These are phyloP conservation scores for Apoda limacodes DNA, from an alignment of 2,888 invertebrate genomes.

Conservation along the genomic window DNA sequence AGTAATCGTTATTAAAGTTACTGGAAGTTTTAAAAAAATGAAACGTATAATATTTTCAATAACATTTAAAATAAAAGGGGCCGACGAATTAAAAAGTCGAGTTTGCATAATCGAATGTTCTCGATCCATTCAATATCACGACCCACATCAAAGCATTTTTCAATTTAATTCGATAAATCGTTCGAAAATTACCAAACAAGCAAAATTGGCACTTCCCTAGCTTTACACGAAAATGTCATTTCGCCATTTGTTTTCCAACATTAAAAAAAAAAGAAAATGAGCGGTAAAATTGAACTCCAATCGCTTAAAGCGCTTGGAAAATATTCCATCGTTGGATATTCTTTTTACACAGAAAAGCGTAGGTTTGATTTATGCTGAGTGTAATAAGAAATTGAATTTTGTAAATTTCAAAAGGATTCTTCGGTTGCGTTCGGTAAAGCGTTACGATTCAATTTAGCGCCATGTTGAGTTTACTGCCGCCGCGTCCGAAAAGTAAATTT, in stretches of 20 bases:
- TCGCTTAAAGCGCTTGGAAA: neutral
- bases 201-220: constrained; percentile 40
- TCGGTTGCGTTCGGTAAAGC: constrained; percentile 38
- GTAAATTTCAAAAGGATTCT: constrained; percentile 40
- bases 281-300: neutral
- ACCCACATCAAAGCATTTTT: constrained; percentile 52
- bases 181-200: constrained; percentile 48
- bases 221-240: constrained; percentile 45
- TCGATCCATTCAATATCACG: constrained; percentile 40
- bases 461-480: constrained; percentile 30
- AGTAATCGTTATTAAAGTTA: too few relatives aligned
- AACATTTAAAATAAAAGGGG: constrained; percentile 36
- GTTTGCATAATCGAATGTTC: constrained; percentile 52
- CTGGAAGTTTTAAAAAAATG: too few relatives aligned
- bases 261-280: constrained; percentile 8
- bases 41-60: too few relatives aligned
- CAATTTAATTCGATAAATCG: constrained; percentile 54
- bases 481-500: constrained; percentile 41
- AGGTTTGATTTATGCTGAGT: constrained; percentile 33
- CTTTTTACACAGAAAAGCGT: too few relatives aligned
- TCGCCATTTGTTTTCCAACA: constrained; percentile 30
- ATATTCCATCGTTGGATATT: too few relatives aligned
- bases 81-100: constrained; percentile 57
- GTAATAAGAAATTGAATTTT: constrained; percentile 46
- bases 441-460: constrained; percentile 55